A percentile compares a stretch with the other conserved stretches of the same genome.
These are phyloP conservation scores for Propithecus deckenii DNA, from an alignment of 2,797 vertebrate genomes.

Conservation along the genomic window DNA sequence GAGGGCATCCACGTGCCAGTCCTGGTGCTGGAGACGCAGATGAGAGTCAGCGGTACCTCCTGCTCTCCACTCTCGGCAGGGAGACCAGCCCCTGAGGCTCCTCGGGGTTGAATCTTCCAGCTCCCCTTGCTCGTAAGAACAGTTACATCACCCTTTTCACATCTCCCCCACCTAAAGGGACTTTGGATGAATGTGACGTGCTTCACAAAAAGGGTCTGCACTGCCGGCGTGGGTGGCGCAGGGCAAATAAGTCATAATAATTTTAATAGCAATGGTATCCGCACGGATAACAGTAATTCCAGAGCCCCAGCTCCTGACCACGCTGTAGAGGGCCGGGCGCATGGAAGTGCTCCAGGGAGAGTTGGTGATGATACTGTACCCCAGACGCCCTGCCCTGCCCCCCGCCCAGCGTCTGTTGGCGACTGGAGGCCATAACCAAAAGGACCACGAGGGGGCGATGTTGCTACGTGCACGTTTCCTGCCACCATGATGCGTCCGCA, in stretches of 20 bases:
- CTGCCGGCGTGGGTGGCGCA: not conserved
- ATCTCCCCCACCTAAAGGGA: too few species aligned
- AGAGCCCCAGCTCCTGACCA: not conserved
- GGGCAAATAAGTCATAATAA: not conserved
- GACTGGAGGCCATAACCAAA: not conserved
- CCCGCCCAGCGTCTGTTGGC: not conserved
- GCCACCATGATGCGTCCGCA: not conserved
- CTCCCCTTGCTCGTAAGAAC: not conserved
- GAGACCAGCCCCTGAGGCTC: not conserved
- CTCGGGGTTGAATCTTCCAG: fast-evolving
- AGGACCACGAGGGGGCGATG: not conserved
- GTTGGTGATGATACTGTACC: not conserved
- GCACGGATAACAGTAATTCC: not conserved
- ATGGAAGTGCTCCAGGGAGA: fast-evolving
- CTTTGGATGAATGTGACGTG: fast-evolving
- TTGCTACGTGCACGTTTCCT: not conserved
- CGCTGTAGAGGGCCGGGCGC: fast-evolving
- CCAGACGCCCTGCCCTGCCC: not conserved
- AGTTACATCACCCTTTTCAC: not conserved
- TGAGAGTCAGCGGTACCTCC: not conserved
- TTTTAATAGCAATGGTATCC: not conserved
- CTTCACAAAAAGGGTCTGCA: not conserved
- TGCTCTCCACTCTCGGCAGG: not conserved
- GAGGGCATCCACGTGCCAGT: not conserved
- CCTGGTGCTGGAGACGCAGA: not conserved